Conservation (phyloP, 2,113 vertebrate genomes). For the Artemisiospiza belli region DNA sequence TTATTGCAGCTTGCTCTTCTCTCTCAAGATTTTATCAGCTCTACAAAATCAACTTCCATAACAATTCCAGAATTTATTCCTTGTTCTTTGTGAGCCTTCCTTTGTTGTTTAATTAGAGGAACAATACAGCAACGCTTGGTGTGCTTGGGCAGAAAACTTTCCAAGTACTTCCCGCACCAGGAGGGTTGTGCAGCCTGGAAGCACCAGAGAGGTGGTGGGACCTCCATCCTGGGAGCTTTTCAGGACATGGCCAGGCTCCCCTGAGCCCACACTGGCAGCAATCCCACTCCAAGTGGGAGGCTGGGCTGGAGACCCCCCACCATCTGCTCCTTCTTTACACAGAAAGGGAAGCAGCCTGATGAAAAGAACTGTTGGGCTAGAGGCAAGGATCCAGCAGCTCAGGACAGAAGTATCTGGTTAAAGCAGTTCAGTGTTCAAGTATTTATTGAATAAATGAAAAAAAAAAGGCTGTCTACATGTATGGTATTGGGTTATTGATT, state of each 20-base stretch:
- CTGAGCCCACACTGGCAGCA: accelerated
- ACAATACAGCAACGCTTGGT: accelerated
- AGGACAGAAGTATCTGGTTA: background rate
- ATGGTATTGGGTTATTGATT: background rate
- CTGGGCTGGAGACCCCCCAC: background rate
- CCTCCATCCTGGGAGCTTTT: background rate
- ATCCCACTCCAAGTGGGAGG: background rate
- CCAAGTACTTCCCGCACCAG: background rate
- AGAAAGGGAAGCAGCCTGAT: background rate
- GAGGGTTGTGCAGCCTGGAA: background rate
- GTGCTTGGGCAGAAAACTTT: background rate
- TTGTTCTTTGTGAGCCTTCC: background rate
- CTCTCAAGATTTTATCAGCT: background rate
- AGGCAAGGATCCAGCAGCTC: background rate
- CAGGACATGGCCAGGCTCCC: background rate
- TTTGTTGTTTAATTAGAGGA: background rate
- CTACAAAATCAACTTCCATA: background rate
- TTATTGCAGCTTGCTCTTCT: background rate
- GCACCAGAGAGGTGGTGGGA: background rate
- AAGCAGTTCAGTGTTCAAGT: background rate
- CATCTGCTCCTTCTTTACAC: background rate
- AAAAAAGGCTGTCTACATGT: background rate
- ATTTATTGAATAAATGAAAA: background rate
- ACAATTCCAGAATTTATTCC: background rate
- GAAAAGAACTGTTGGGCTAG: background rate